Base-by-base conservation (phyloP, 1,140 invertebrate species). In the Procambarus clarkii region DNA sequence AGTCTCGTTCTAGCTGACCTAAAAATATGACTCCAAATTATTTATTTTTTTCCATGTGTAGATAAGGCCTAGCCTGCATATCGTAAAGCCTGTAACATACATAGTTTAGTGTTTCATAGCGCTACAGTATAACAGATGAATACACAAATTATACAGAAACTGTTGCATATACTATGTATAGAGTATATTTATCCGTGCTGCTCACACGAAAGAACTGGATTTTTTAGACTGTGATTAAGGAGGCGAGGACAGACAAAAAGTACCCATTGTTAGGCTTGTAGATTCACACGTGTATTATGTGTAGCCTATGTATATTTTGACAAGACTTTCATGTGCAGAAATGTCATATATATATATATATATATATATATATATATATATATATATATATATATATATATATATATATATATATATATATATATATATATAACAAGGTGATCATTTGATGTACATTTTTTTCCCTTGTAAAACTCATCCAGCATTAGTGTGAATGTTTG, bases 211-310 rank as follows among this genome's bases (percentile, higher is more conserved):
- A 50, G 24, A 54, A 50, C 8, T 8, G 24, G 0, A 1, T 74
- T 74, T 74, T 34, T 74, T 74, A 74, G n/a, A 74, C 24, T 82
- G 18, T 82, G 18, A 24, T 82, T 82, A 24, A n/a, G 13, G 50
- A 82, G 18, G 45, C 21, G 50, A 58, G 9, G 24, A 34, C 7
- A 24, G 21, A 60, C 3, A 54, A 50, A 34, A 58, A 34, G 21
- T 79, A 79, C 48, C 80, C 80, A 58, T 82, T 82, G 80, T 82
- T 82, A 82, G 24, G 80, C 80, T 82, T 82, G 80, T 82, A 82
- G 80, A 82, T 82, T 82, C 80, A 82, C 80, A 60, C 18, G 45
- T 82, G 80, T 60, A 11, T 24, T 82, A 58, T 24, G 50, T 82
- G 80, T 82, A 34, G 34, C 34, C 34, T 34, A 82, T 60, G 80